phyloP scores from a whole-genome alignment of 2,888 invertebrate genomes.

The Ischnus inquisitorius region DNA sequence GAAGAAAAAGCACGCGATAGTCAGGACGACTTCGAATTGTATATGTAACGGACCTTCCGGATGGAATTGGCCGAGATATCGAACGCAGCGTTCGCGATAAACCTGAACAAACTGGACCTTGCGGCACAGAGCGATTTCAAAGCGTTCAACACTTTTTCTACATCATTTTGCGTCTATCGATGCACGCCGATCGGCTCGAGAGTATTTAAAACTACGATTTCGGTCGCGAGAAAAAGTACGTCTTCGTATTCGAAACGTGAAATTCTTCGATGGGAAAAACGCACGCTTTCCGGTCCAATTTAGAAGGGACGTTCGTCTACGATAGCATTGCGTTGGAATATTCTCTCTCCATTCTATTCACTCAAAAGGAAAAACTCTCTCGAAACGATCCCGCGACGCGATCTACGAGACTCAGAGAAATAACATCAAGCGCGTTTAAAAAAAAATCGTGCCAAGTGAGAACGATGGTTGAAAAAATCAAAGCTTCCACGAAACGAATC shows the following conservation, averaged over 20 bases:
- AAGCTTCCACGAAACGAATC: too few species aligned
- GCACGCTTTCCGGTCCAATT: constrained; percentile 47
- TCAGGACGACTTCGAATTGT: background rate
- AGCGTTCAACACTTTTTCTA: too few species aligned
- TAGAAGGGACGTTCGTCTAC: background rate
- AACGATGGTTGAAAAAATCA: too few species aligned
- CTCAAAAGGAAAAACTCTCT: too few species aligned
- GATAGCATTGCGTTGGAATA: too few species aligned
- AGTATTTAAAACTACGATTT: constrained; percentile 78
- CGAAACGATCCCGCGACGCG: constrained; percentile 72
- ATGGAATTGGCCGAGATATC: constrained; percentile 26
- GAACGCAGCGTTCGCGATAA: too few species aligned
- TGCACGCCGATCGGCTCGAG: constrained; percentile 18
- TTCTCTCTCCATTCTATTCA: too few species aligned
- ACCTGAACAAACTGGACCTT: too few species aligned
- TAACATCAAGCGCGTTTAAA: too few species aligned
- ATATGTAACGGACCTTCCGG: background rate
- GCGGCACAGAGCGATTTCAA: too few species aligned
- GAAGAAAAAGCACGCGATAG: constrained; percentile 24
- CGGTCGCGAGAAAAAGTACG: constrained; percentile 46
- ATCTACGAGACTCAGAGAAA: constrained; percentile 76
- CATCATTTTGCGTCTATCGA: too few species aligned
- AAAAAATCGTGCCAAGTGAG: too few species aligned
- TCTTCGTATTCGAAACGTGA: constrained; percentile 14
- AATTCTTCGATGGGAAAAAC: constrained; percentile 3